Conservation (phyloP, 2,797 vertebrate genomes). For the Acipenser oxyrinchus region DNA sequence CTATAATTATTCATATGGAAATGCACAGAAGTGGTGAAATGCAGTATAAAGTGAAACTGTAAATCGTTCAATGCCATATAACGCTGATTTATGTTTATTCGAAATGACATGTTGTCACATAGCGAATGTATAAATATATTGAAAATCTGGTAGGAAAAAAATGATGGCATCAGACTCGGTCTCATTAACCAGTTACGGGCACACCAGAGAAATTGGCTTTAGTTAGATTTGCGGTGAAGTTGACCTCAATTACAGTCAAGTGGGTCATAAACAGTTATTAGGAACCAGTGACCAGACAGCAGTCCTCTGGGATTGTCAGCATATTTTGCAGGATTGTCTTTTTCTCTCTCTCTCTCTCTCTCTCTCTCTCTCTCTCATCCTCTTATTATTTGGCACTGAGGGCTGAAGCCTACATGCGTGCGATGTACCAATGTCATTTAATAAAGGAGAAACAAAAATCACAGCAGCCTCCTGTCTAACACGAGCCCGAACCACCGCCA, state of each 20-base stretch:
- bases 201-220: conserved; percentile 1
- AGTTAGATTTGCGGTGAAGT: conserved; percentile 2
- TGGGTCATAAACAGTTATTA: conserved; percentile 4
- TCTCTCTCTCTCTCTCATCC: conserved; percentile 16
- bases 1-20: not conserved
- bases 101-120: conserved; percentile 8
- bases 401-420: not conserved
- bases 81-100: not conserved
- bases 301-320: not conserved
- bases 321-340: not conserved
- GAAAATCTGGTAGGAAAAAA: conserved; percentile 1
- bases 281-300: not conserved
- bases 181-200: conserved; percentile 11
- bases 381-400: not conserved
- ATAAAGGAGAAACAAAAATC: conserved; percentile 2
- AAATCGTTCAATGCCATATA: conserved; percentile 1
- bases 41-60: conserved; percentile 2
- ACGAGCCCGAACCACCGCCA: not conserved
- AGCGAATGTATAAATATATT: conserved; percentile 6
- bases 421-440: not conserved
- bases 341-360: conserved; percentile 5
- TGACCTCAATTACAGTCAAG: conserved; percentile 7
- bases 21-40: conserved; percentile 6
- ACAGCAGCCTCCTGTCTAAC: conserved; percentile 1
- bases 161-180: not conserved